Evolutionary conservation across 2,797 vertebrate species (phyloP).

Genomic region (Nothura maculosa): DNA sequence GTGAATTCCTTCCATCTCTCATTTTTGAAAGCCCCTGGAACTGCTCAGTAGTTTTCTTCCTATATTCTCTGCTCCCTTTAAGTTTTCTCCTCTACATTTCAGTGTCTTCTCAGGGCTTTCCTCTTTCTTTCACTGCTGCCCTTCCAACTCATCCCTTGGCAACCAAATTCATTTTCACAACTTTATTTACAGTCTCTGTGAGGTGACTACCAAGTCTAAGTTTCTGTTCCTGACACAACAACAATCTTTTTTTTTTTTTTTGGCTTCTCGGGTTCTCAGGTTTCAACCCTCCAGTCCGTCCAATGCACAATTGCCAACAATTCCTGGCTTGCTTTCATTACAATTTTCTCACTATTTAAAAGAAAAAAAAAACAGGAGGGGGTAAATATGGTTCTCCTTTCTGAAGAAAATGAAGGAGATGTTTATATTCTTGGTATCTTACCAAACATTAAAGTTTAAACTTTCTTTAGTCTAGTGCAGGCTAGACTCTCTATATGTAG

Average conservation of each 20-base stretch:
- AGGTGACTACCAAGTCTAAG: conserved; percentile 23
- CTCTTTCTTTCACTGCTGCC: not conserved
- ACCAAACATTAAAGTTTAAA: conserved; percentile 38
- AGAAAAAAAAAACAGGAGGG: not conserved
- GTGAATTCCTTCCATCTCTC: not conserved
- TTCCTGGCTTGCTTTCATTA: conserved; percentile 36
- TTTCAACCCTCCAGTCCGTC: conserved; percentile 21
- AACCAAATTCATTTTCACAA: not conserved
- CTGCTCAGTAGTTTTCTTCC: fast-evolving
- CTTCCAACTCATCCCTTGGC: not conserved
- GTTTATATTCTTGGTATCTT: not conserved
- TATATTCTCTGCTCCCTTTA: not conserved
- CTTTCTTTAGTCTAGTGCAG: not conserved
- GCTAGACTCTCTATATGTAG: not conserved
- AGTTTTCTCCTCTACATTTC: not conserved
- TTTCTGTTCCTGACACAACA: conserved; percentile 44
- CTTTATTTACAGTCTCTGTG: not conserved
- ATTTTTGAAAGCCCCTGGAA: not conserved
- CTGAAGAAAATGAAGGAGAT: not conserved
- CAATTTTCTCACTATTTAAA: conserved; percentile 53
- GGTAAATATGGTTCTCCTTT: not conserved
- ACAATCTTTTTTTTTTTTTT: not conserved
- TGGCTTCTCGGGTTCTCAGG: conserved; percentile 33
- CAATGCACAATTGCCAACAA: conserved; percentile 5
- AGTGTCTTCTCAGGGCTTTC: not conserved